Conservation (phyloP, 2,888 invertebrate genomes). For the Chalcis sispes region DNA sequence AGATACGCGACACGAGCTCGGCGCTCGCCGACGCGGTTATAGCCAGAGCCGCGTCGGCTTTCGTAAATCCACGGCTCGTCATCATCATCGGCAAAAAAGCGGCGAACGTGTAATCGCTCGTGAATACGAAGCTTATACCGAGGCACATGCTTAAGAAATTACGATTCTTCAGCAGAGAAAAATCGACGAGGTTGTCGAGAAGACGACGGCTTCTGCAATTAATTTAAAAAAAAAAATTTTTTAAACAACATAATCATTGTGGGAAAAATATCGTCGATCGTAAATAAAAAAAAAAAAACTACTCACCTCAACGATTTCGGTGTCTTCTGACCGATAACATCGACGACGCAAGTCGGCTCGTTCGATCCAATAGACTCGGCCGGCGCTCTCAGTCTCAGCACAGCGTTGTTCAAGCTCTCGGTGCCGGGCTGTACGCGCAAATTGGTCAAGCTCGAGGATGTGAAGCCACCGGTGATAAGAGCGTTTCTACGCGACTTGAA, state of each 20-base stretch:
- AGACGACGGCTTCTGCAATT: conserved; percentile 46
- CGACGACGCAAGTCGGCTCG: conserved; percentile 1
- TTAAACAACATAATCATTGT: no score
- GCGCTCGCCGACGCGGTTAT: conserved; percentile 84
- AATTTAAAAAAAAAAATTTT: no score
- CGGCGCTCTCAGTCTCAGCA: conserved; percentile 39
- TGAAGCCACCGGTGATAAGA: conserved; percentile 62
- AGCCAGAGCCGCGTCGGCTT: conserved; percentile 81
- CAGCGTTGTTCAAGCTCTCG: conserved; percentile 59
- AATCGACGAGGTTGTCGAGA: conserved; percentile 68
- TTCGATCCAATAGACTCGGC: conserved; percentile 35
- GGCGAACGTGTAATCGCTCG: conserved; percentile 84
- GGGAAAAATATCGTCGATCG: no score
- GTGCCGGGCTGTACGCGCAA: conserved; percentile 63
- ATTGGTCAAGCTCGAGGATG: conserved; percentile 71
- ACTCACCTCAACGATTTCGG: conserved; percentile 8
- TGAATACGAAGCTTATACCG: conserved; percentile 83
- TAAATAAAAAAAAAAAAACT: neutral
- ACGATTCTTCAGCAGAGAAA: conserved; percentile 69
- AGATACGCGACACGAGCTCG: conserved; percentile 82
- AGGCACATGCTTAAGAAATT: conserved; percentile 81
- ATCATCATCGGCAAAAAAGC: conserved; percentile 83
- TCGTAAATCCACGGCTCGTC: conserved; percentile 78
- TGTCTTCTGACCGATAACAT: conserved; percentile 25
- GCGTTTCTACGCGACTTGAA: conserved; percentile 45